phyloP scores from a whole-genome alignment of 2,113 vertebrate genomes.

The Clarias macrocephalus region DNA sequence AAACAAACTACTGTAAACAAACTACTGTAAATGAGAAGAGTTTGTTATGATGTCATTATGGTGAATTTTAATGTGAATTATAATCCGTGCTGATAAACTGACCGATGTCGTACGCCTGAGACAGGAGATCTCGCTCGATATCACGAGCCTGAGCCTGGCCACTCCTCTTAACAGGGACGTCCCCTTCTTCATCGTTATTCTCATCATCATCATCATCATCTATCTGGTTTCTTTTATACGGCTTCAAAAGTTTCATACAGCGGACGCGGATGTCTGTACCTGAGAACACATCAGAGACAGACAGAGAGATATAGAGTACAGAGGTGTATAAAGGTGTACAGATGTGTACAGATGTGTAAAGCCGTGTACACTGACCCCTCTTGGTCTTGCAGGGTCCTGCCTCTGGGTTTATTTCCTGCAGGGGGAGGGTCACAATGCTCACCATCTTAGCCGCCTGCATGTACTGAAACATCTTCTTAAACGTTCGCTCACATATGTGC shows the following conservation, averaged over 20 bases:
- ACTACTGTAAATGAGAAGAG: too few relatives aligned
- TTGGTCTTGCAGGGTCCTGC: slow-evolving; percentile 82
- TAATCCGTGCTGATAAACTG: slow-evolving; percentile 53
- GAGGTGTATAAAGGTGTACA: background rate
- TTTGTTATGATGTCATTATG: background rate
- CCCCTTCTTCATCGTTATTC: slow-evolving; percentile 74
- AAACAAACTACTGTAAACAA: too few relatives aligned
- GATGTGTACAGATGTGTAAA: background rate
- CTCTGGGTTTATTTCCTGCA: slow-evolving; percentile 81
- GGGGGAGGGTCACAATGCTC: slow-evolving; percentile 74
- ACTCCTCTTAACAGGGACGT: slow-evolving; percentile 58
- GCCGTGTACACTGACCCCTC: slow-evolving; percentile 73
- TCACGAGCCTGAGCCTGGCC: slow-evolving; percentile 75
- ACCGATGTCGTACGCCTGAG: slow-evolving; percentile 92
- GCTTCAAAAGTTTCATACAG: slow-evolving; percentile 84
- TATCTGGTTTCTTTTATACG: slow-evolving; percentile 78
- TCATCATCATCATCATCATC: slow-evolving; percentile 77
- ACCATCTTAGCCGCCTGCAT: slow-evolving; percentile 83
- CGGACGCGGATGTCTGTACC: slow-evolving; percentile 85
- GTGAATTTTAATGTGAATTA: too few relatives aligned
- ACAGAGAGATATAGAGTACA: background rate
- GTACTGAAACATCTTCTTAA: slow-evolving; percentile 84
- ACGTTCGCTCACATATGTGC: slow-evolving; percentile 79
- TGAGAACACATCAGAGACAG: slow-evolving; percentile 55
- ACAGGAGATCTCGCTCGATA: slow-evolving; percentile 84